Conservation (phyloP, 1,140 invertebrate species). For the Sitophilus oryzae region DNA sequence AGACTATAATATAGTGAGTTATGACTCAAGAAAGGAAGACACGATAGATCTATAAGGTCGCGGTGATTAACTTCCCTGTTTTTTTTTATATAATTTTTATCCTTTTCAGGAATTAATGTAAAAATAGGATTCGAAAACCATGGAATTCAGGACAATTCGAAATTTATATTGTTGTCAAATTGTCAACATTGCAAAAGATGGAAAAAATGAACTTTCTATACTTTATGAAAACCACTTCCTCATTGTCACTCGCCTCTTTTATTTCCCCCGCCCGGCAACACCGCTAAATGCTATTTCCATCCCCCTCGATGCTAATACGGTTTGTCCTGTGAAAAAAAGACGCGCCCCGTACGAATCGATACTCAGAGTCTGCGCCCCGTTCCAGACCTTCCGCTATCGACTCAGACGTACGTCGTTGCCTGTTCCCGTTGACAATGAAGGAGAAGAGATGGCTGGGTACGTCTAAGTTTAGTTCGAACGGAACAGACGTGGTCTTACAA, state of each 20-base stretch:
- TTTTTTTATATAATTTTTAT: too few species aligned
- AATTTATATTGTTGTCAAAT: too few species aligned
- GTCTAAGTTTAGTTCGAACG: neutral
- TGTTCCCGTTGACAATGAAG: neutral
- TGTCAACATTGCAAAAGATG: too few species aligned
- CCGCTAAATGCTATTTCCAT: slow-evolving; percentile 2
- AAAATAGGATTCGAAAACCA: too few species aligned
- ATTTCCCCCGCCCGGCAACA: slow-evolving; percentile 4
- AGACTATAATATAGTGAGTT: too few species aligned
- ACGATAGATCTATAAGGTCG: too few species aligned
- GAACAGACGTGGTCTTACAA: slow-evolving; percentile 1
- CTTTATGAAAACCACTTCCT: too few species aligned
- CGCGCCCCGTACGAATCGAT: slow-evolving; percentile 19
- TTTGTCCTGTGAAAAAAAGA: slow-evolving; percentile 19
- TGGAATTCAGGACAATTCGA: too few species aligned
- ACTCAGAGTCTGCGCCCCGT: slow-evolving; percentile 16
- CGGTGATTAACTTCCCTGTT: too few species aligned
- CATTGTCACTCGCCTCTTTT: neutral
- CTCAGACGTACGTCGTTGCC: neutral
- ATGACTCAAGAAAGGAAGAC: too few species aligned
- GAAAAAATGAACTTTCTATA: too few species aligned
- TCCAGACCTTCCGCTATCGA: neutral
- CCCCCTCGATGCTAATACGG: slow-evolving; percentile 14
- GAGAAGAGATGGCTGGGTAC: neutral
- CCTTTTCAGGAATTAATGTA: too few species aligned